Evolutionary conservation across 1,140 invertebrate genomes (phyloP).

Genomic region (Eumeta japonica): DNA sequence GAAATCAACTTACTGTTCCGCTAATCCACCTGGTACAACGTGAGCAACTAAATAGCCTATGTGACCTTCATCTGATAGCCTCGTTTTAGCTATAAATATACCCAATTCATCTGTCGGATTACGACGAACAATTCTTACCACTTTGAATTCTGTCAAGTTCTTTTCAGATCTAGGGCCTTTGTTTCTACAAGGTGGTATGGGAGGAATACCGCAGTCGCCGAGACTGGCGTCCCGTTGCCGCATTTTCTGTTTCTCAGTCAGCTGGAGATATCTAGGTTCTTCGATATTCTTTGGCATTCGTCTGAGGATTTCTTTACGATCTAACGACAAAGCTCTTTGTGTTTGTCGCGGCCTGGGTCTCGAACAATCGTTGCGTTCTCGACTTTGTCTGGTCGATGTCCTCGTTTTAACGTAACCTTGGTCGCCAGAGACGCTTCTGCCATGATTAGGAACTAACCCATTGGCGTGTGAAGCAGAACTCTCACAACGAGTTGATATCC

Average conservation of each 20-base stretch:
- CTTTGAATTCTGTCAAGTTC: slow-evolving; percentile 53
- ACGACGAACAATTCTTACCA: slow-evolving; percentile 68
- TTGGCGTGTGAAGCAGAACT: slow-evolving; percentile 56
- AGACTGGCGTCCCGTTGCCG: slow-evolving; percentile 41
- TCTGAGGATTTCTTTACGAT: slow-evolving; percentile 55
- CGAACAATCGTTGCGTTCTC: slow-evolving; percentile 33
- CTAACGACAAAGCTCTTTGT: slow-evolving; percentile 55
- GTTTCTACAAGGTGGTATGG: slow-evolving; percentile 52
- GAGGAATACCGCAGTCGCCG: slow-evolving; percentile 44
- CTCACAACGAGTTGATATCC: slow-evolving; percentile 58
- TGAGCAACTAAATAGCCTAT: slow-evolving; percentile 82
- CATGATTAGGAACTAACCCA: slow-evolving; percentile 38
- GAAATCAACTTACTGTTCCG: slow-evolving; percentile 64
- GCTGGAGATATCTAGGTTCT: slow-evolving; percentile 43
- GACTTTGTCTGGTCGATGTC: slow-evolving; percentile 38
- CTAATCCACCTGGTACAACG: slow-evolving; percentile 75
- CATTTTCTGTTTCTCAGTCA: slow-evolving; percentile 51
- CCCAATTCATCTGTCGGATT: slow-evolving; percentile 72
- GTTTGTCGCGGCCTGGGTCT: slow-evolving; percentile 37
- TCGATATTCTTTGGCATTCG: slow-evolving; percentile 44
- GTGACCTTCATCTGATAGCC: slow-evolving; percentile 63
- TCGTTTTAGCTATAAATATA: slow-evolving; percentile 80
- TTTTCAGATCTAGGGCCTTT: slow-evolving; percentile 48
- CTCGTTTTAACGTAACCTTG: slow-evolving; percentile 41
- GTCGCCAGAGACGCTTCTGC: slow-evolving; percentile 50